These are phyloP conservation scores for Eupeodes luniger DNA, from an alignment of 2,888 invertebrate species.

Conservation along the genomic window DNA sequence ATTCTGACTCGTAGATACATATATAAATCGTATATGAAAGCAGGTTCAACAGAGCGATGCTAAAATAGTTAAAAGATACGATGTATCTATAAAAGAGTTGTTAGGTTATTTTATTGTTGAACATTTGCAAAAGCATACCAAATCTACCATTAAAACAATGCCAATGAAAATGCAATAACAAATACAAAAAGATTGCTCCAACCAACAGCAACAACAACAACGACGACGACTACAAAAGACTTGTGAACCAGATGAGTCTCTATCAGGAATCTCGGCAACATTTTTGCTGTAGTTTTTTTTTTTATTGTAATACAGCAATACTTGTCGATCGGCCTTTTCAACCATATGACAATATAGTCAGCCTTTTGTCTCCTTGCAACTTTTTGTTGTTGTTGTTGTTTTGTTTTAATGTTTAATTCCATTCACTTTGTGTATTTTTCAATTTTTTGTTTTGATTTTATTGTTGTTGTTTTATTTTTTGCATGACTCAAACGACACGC, in stretches of 20 bases:
- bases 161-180: constrained; percentile 42
- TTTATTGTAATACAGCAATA: constrained; percentile 34
- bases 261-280: constrained; percentile 66
- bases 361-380: constrained; percentile 52
- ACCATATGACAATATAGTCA: constrained; percentile 53
- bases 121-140: constrained; percentile 66
- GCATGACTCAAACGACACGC: constrained; percentile 63
- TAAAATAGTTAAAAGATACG: constrained; percentile 49
- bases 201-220: background rate
- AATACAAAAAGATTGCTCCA: constrained; percentile 11
- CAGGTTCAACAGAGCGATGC: constrained; percentile 18
- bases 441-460: constrained; percentile 32
- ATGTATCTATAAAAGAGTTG: constrained; percentile 76
- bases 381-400: background rate
- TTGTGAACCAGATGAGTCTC: constrained; percentile 62
- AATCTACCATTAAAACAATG: constrained; percentile 50
- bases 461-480: constrained; percentile 30
- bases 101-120: constrained; percentile 78
- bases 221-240: constrained; percentile 52
- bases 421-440: constrained; percentile 59
- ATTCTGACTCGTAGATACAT: background rate
- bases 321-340: constrained; percentile 42
- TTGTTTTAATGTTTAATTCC: constrained; percentile 47
- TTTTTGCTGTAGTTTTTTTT: constrained; percentile 24
- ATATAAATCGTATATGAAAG: background rate